These are phyloP conservation scores for Empis livida DNA, from an alignment of 2,888 invertebrate species.

Conservation along the genomic window DNA sequence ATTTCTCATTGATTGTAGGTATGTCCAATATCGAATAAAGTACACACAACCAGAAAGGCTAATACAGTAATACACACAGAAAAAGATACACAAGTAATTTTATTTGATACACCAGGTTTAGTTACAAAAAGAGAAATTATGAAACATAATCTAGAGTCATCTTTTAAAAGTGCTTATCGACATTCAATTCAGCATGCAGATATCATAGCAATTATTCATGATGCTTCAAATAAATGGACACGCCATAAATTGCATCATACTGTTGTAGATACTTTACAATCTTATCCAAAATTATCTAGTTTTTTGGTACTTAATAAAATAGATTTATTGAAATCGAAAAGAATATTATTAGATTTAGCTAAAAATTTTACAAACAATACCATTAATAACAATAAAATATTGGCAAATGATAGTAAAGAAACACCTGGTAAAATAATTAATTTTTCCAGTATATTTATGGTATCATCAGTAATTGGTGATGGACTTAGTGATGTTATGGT, in stretches of 20 bases:
- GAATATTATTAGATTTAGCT: constrained; percentile 58
- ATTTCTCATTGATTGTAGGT: constrained; percentile 45
- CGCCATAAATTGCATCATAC: constrained; percentile 55
- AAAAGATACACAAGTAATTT: constrained; percentile 74
- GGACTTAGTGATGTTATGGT: constrained; percentile 62
- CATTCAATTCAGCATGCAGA: constrained; percentile 52
- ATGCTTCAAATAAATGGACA: constrained; percentile 57
- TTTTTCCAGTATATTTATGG: constrained; percentile 81
- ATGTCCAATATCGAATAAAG: constrained; percentile 80
- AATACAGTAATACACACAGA: constrained; percentile 59
- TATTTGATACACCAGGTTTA: constrained; percentile 89
- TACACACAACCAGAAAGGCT: constrained; percentile 74
- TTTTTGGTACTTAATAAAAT: constrained; percentile 87
- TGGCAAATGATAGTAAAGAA: constrained; percentile 7
- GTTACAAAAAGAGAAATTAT: constrained; percentile 50
- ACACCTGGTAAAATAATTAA: constrained; percentile 48
- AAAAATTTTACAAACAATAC: constrained; percentile 51
- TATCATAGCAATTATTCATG: constrained; percentile 76
- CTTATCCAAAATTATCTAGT: constrained; percentile 45
- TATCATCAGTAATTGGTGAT: constrained; percentile 72
- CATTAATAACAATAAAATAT: constrained; percentile 30
- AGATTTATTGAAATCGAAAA: constrained; percentile 55
- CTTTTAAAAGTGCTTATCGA: constrained; percentile 43
- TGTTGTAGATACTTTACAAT: constrained; percentile 53
- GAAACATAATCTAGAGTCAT: constrained; percentile 41